Evolutionary conservation across 2,888 invertebrate species (phyloP).

Genomic region (Brachylomia viminalis): DNA sequence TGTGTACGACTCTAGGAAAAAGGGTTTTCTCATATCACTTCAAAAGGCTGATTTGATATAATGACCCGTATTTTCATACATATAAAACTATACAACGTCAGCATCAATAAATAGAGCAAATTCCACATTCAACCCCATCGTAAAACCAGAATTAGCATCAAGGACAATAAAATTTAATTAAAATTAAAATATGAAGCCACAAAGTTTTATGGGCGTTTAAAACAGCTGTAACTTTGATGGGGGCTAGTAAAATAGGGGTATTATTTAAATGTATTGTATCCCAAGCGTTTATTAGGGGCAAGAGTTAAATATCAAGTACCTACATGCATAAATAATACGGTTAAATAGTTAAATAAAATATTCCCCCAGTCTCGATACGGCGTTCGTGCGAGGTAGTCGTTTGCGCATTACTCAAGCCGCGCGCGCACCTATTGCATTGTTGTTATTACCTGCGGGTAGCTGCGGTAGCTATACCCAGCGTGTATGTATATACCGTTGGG

Average conservation of each 20-base stretch:
- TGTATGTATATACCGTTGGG: too few species aligned
- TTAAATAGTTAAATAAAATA: neutral
- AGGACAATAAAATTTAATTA: constrained; percentile 56
- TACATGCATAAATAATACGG: neutral
- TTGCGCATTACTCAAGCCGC: too few species aligned
- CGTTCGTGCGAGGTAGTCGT: too few species aligned
- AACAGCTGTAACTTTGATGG: constrained; percentile 50
- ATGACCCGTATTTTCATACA: neutral
- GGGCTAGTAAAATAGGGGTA: constrained; percentile 38
- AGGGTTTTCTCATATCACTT: neutral
- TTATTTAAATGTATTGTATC: constrained; percentile 49
- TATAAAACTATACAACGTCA: neutral
- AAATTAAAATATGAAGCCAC: constrained; percentile 54
- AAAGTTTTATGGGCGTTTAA: constrained; percentile 43
- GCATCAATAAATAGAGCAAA: neutral
- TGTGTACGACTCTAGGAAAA: neutral
- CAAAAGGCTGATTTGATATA: neutral
- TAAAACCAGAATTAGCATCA: constrained; percentile 49
- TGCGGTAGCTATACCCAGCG: too few species aligned
- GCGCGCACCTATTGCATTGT: too few species aligned
- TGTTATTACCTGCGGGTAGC: too few species aligned
- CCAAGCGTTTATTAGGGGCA: constrained; percentile 38
- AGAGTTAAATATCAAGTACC: constrained; percentile 39
- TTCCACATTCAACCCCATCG: constrained; percentile 5
- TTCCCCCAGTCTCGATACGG: too few species aligned